phyloP scores from a whole-genome alignment of 2,113 vertebrate species.

The Bothrops jararaca region DNA sequence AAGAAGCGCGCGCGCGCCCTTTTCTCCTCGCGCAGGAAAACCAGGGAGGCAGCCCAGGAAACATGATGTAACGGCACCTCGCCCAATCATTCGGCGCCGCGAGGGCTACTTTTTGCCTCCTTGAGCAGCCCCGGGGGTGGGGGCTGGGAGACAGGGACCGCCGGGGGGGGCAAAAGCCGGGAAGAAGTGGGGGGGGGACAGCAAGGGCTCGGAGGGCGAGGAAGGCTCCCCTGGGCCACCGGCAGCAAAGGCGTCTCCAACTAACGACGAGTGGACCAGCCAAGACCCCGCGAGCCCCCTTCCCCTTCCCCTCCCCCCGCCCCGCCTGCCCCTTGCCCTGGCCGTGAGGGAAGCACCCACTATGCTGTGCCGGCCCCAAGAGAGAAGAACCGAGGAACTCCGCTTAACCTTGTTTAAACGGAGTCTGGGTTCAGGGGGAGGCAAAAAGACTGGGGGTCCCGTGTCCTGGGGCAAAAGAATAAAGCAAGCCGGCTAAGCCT shows the following conservation, averaged over 20 bases:
- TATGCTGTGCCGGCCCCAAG: neutral
- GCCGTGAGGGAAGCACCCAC: neutral
- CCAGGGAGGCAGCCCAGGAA: constrained; percentile 36
- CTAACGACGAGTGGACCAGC: neutral
- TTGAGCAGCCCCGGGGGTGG: neutral
- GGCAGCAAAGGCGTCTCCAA: neutral
- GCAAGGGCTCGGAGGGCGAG: no score
- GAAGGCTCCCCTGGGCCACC: neutral
- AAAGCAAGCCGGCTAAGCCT: neutral
- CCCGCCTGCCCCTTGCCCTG: neutral
- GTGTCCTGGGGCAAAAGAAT: neutral
- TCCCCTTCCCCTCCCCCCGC: rapidly evolving
- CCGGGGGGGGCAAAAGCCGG: neutral
- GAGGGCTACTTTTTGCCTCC: neutral
- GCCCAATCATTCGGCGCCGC: constrained; percentile 58
- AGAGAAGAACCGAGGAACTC: neutral
- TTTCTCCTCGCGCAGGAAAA: constrained; percentile 21
- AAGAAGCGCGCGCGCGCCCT: constrained; percentile 56
- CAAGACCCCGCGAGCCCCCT: neutral
- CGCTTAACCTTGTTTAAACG: neutral
- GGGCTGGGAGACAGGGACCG: neutral
- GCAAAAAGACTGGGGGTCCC: neutral
- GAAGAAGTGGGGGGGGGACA: neutral
- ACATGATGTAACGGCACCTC: constrained; percentile 60
- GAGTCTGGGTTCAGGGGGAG: neutral